Evolutionary conservation across 2,797 vertebrate species (phyloP).

Genomic region (Phaenicophaeus curvirostris): DNA sequence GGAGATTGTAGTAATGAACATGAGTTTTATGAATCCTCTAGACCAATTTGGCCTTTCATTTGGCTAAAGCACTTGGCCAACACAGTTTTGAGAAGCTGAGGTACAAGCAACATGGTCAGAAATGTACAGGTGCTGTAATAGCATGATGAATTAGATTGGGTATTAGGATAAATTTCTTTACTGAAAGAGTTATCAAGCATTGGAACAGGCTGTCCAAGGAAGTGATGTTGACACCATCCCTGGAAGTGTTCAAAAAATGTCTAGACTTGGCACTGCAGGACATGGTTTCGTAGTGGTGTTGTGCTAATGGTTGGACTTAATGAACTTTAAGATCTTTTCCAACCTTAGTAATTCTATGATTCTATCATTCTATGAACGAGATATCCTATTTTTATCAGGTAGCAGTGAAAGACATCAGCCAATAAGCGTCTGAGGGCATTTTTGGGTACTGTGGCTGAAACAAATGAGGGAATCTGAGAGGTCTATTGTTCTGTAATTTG

Average conservation of each 20-base stretch:
- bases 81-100: not conserved
- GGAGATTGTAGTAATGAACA: not conserved
- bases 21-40: not conserved
- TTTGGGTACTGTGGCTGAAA: not conserved
- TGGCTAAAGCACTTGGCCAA: not conserved
- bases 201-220: too few species aligned
- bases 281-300: too few species aligned
- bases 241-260: too few species aligned
- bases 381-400: not conserved
- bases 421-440: not conserved
- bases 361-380: not conserved
- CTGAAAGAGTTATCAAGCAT: too few species aligned
- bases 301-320: too few species aligned
- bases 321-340: too few species aligned
- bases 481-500: not conserved
- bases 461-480: not conserved
- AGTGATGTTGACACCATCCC: too few species aligned
- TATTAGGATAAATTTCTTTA: too few species aligned
- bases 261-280: too few species aligned
- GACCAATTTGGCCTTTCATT: not conserved
- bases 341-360: too few species aligned
- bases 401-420: not conserved
- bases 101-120: not conserved
- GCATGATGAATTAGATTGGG: too few species aligned
- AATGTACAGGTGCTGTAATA: not conserved